A percentile compares a stretch with the other conserved stretches of the same genome.
Evolutionary conservation across 1,140 invertebrate genomes (phyloP).

Genomic region (Harlomillsia oculata): DNA sequence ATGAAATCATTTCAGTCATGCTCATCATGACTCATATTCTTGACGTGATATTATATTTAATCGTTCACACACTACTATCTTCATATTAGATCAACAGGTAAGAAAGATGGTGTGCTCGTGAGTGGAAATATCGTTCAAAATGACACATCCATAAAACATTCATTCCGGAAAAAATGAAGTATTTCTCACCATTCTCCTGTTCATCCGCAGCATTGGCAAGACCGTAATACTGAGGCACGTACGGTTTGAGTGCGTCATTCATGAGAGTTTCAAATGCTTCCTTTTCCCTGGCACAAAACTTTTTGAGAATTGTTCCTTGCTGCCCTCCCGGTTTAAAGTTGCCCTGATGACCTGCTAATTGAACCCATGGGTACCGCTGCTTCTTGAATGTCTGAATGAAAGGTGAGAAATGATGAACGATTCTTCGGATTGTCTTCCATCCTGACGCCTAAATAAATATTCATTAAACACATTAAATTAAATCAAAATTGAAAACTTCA

Average conservation of each 20-base stretch:
- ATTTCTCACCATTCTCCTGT: too few relatives aligned
- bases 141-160: too few relatives aligned
- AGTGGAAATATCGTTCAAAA: too few relatives aligned
- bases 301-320: slow-evolving; percentile 87
- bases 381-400: slow-evolving; percentile 96
- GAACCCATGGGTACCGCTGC: slow-evolving; percentile 90
- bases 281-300: slow-evolving; percentile 79
- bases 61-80: too few relatives aligned
- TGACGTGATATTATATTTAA: too few relatives aligned
- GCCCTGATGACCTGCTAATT: slow-evolving; percentile 48
- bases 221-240: slow-evolving; percentile 84
- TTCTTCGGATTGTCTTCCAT: slow-evolving; percentile 84
- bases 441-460: slow-evolving; percentile 67
- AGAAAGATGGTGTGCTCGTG: too few relatives aligned
- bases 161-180: too few relatives aligned
- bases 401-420: slow-evolving; percentile 81
- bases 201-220: slow-evolving; percentile 62
- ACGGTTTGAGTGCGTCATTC: slow-evolving; percentile 74
- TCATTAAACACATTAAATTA: slow-evolving; percentile 6
- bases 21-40: too few relatives aligned
- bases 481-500: neutral
- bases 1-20: too few relatives aligned
- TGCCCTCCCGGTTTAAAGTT: slow-evolving; percentile 88
- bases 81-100: too few relatives aligned
- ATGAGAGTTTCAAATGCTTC: slow-evolving; percentile 64